A percentile compares a stretch with the other conserved stretches of the same genome.
These are phyloP conservation scores for Sebastes kiyomatsui DNA, from an alignment of 2,797 vertebrate species.

Conservation along the genomic window DNA sequence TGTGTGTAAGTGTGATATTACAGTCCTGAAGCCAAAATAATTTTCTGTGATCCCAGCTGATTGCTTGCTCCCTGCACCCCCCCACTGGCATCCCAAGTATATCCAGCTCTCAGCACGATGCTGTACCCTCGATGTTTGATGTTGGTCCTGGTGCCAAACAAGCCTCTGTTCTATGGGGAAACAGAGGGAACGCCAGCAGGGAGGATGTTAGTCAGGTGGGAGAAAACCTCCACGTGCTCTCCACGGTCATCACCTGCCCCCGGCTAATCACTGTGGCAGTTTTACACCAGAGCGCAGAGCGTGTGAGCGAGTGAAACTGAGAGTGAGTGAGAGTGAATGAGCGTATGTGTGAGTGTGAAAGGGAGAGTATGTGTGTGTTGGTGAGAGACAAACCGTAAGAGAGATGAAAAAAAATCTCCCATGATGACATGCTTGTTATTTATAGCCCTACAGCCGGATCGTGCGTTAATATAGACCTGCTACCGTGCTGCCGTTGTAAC, in stretches of 20 bases:
- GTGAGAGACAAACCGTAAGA: constrained; percentile 15
- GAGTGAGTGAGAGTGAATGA: not conserved
- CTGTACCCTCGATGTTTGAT: not conserved
- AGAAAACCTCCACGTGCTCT: constrained; percentile 24
- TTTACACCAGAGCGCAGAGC: constrained; percentile 24
- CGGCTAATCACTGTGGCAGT: constrained; percentile 42
- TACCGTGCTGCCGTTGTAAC: constrained; percentile 4
- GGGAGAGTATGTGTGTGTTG: not conserved
- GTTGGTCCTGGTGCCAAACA: constrained; percentile 10
- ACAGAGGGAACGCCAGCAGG: not conserved
- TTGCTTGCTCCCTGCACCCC: not conserved
- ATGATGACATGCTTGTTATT: constrained; percentile 42
- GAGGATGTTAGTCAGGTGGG: constrained; percentile 2
- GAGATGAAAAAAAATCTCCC: not conserved
- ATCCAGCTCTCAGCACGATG: constrained; percentile 12
- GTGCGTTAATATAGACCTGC: constrained; percentile 13
- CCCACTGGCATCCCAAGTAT: not conserved
- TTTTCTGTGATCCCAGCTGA: constrained; percentile 27
- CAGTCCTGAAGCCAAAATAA: constrained; percentile 12
- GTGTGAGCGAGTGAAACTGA: constrained; percentile 1
- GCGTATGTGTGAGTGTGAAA: not conserved
- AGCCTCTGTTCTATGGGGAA: not conserved
- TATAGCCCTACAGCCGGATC: constrained; percentile 35
- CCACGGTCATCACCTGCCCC: constrained; percentile 23
- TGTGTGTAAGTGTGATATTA: constrained; percentile 9